Base-by-base conservation (phyloP, 2,888 invertebrate genomes). In the Lutraria lutraria region DNA sequence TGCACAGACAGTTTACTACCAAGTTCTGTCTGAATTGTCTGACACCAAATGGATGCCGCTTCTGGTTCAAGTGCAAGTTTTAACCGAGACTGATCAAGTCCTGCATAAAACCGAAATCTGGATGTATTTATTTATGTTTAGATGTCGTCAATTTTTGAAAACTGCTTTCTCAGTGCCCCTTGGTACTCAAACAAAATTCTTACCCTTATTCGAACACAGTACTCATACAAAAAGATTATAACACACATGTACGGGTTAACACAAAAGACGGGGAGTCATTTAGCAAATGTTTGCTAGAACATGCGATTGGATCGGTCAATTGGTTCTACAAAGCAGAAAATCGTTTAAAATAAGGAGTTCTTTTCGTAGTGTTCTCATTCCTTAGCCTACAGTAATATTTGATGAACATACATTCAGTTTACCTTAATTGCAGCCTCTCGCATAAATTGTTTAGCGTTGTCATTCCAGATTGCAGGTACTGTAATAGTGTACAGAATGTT, bases 21-120 rank as follows among this genome's bases (percentile, higher is more conserved):
- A 0, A 43, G 3, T 12, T 60, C 60, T 8, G 60, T 83, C 16
- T 19, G 16, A 21, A 83, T 29, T 16, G n/a, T 63, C 21, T 63
- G 63, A 83, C 83, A 83, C 83, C 83, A 83, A 19, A 83, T 83
- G 0, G 83, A 83, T 21, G 83, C 83, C 8, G 83, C 83, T 34
- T 83, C 83, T 10, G 83, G 83, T 63, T 83, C 83, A 4, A 83
- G 21, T 13, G 63, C 15, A 34, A 83, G 63, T 63, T 63, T 83
- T 13, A 83, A n/a, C 21, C 63, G 15, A 12, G 3, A 10, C 13
- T 56, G 13, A 43, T 83, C 63, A 15, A 83, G 15, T 34, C 83
- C 83, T 13, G 83, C 83, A 63, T 83, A 31, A 29, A 83, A 21
- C 19, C 6, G n/a, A n/a, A n/a, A n/a, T n/a, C n/a, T n/a, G n/a